These are phyloP conservation scores for Melipona quadrifasciata DNA, from an alignment of 1,140 invertebrate genomes.

Conservation along the genomic window DNA sequence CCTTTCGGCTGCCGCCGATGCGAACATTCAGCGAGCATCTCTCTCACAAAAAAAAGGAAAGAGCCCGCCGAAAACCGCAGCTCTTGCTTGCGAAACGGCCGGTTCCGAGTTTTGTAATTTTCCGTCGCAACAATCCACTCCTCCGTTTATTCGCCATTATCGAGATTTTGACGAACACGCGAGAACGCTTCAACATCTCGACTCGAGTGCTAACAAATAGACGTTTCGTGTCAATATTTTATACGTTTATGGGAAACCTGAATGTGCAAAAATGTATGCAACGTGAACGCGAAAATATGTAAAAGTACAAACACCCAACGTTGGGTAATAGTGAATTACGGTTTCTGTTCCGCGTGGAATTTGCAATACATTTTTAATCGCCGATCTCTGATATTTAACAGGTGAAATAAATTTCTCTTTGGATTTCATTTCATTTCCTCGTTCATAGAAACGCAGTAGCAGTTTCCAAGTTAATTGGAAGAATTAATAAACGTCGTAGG, in stretches of 20 bases:
- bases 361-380: too few species aligned
- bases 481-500: background rate
- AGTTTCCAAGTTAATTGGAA: background rate
- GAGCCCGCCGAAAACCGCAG: constrained; percentile 52
- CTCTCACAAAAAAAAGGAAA: constrained; percentile 28
- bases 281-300: too few species aligned
- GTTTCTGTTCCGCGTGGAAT: too few species aligned
- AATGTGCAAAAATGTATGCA: too few species aligned
- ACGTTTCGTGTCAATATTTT: too few species aligned
- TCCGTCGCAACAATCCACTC: constrained; percentile 33
- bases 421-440: too few species aligned
- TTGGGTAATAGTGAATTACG: too few species aligned
- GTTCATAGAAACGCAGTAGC: too few species aligned
- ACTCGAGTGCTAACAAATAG: background rate
- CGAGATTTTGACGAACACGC: constrained; percentile 17
- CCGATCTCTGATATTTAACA: too few species aligned
- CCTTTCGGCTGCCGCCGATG: constrained; percentile 5
- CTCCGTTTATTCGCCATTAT: constrained; percentile 31
- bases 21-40: constrained; percentile 53
- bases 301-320: too few species aligned
- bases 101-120: constrained; percentile 52
- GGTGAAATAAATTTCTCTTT: too few species aligned
- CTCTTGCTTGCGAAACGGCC: constrained; percentile 48
- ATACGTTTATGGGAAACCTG: too few species aligned
- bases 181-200: background rate